Evolutionary conservation across 2,797 vertebrate genomes (phyloP).

Genomic region (Pseudochirops cupreus): DNA sequence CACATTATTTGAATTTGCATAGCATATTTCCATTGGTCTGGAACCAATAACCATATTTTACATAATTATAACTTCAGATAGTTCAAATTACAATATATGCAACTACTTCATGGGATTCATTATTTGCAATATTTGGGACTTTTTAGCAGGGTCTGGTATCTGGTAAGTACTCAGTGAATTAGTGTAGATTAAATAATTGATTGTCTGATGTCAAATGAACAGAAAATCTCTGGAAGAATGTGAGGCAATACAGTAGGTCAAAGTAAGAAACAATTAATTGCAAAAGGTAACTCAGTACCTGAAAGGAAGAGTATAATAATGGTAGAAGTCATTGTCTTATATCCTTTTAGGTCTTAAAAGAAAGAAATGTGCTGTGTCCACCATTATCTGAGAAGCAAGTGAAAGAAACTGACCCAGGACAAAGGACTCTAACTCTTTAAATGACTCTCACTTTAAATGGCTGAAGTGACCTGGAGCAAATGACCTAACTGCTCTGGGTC

Average conservation of each 20-base stretch:
- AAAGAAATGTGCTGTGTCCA: not conserved
- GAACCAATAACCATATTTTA: not conserved
- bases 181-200: too few species aligned
- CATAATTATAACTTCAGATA: not conserved
- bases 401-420: not conserved
- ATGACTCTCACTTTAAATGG: not conserved
- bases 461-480: not conserved
- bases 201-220: not conserved
- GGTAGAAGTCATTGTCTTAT: not conserved
- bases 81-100: not conserved
- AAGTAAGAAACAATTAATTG: not conserved
- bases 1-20: not conserved
- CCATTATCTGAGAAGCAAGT: not conserved
- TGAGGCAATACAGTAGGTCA: not conserved
- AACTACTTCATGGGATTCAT: not conserved
- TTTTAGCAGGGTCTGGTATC: not conserved
- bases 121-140: not conserved
- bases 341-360: not conserved
- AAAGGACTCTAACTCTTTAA: not conserved
- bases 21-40: not conserved
- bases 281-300: not conserved
- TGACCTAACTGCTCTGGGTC: not conserved
- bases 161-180: not conserved
- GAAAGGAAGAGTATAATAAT: not conserved
- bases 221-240: slow-evolving; percentile 7